Evolutionary conservation across 2,113 vertebrate species (phyloP).

Genomic region (Mormoops blainvillei): DNA sequence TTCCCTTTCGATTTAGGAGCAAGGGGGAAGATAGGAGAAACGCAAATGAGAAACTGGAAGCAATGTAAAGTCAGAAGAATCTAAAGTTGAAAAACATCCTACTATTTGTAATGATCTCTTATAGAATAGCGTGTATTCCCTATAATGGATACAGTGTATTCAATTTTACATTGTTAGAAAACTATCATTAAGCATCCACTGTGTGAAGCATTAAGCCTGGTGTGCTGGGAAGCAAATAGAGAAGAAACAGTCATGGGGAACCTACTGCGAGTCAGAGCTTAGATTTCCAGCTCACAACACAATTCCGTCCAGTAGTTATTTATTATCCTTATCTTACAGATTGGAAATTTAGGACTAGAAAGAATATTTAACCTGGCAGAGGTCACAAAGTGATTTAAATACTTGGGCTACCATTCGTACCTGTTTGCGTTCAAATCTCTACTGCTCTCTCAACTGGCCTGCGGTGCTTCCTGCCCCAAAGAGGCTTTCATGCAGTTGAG

Average conservation of each 20-base stretch:
- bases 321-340: not conserved
- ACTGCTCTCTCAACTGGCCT: not conserved
- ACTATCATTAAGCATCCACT: not conserved
- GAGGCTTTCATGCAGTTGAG: slow-evolving; percentile 1
- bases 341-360: not conserved
- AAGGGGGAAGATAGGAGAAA: not conserved
- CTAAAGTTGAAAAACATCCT: not conserved
- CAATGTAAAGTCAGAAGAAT: not conserved
- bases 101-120: not conserved
- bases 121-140: not conserved
- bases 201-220: not conserved
- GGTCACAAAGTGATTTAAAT: not conserved
- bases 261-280: not conserved
- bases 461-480: not conserved
- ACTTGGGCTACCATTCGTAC: not conserved
- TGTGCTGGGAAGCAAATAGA: not conserved
- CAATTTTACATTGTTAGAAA: not conserved
- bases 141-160: not conserved
- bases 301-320: not conserved
- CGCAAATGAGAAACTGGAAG: not conserved
- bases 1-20: not conserved
- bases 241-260: not conserved
- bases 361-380: not conserved
- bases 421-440: not conserved
- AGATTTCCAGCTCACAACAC: not conserved